Evolutionary conservation across 2,113 vertebrate species (phyloP).

Genomic region (Cyrtonyx montezumae): DNA sequence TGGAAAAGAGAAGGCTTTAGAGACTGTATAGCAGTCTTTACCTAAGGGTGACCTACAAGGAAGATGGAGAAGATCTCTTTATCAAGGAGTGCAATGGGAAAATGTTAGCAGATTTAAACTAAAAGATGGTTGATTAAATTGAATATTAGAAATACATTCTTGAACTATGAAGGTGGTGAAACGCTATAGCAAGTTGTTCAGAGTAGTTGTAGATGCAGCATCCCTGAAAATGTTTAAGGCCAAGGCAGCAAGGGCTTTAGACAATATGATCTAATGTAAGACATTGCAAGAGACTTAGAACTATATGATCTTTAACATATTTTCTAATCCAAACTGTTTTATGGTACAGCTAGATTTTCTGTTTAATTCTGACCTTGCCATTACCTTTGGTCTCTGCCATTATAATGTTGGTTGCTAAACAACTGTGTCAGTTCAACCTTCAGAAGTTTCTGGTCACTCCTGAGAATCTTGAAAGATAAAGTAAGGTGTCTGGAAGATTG

Average conservation of each 20-base stretch:
- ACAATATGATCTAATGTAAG: background rate
- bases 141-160: background rate
- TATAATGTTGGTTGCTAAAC: background rate
- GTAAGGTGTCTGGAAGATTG: background rate
- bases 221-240: background rate
- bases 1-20: background rate
- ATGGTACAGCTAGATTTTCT: background rate
- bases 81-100: background rate
- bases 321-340: background rate
- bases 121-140: background rate
- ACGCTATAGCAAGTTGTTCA: background rate
- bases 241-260: background rate
- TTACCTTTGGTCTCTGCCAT: background rate
- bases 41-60: background rate
- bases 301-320: background rate
- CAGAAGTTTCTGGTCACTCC: background rate
- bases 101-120: background rate
- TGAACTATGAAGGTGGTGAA: background rate
- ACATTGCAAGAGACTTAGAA: background rate
- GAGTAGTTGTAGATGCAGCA: background rate
- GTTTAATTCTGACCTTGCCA: background rate
- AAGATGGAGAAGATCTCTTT: background rate
- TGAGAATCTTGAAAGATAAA: background rate
- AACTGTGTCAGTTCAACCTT: background rate
- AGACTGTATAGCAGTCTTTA: background rate